Evolutionary conservation across 2,888 invertebrate species (phyloP), one percentile per base, ranked within the genome.

Genomic region (Leucozona laternaria): DNA sequence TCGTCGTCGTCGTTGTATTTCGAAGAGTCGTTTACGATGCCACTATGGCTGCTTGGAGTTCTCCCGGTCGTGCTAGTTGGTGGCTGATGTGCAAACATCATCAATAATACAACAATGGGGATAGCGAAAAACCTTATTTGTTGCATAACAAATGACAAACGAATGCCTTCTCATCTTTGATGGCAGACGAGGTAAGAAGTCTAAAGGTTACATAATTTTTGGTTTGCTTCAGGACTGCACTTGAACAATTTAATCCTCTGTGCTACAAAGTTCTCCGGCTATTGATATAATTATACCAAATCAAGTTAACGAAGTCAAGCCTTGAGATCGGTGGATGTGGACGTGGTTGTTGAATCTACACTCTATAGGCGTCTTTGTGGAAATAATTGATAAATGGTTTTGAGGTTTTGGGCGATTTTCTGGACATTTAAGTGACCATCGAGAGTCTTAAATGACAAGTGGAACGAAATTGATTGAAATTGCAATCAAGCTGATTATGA

Each of bases 121-220:
- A 31, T 8, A 11, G 7, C 20, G 31, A 79, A 64, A 71, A 53
- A 22, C 17, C 45, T 13, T 25, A 37, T 22, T 17, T 50, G 68
- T 75, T 80, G 80, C 75, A 80, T 80, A 80, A 75, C 68, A 43
- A 70, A 75, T 73, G 50, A 50, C 55, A 57, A 31, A 43, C 28
- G 25, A 75, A 55, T 48, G 57, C 43, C 31, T 76, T 76, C 31
- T 2, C n/a, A 48, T 48, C 64, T 64, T 64, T 31, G 40, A 64
- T 31, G 58, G 34, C 22, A 25, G 8, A 50, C 43, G 45, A 34
- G 20, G 20, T 58, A 57, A 45, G 45, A 57, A 60, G 34, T 53
- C 45, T 17, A 37, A 53, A 34, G 37, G 70, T 70, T 62, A 45
- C 28, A 57, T 55, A 13, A 45, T 25, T 58, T 28, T n/a, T 22